Evolutionary conservation across 2,797 vertebrate species (phyloP).

Genomic region (Natrix natrix): DNA sequence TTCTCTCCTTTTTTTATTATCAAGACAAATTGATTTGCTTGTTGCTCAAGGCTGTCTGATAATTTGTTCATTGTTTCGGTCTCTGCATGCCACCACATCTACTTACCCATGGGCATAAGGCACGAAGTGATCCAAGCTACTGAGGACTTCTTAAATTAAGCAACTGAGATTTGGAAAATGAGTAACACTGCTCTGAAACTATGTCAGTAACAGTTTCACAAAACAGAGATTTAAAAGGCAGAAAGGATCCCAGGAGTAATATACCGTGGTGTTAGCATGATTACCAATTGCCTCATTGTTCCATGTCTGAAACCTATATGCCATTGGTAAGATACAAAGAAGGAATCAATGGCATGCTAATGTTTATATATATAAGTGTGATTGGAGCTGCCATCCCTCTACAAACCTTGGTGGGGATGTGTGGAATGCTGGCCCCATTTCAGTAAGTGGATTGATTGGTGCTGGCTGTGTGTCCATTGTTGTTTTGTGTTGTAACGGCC

Average conservation of each 20-base stretch:
- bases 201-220: slow-evolving; percentile 26
- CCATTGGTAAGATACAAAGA: not conserved
- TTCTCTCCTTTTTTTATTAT: slow-evolving; percentile 53
- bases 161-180: slow-evolving; percentile 44
- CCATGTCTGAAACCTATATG: not conserved
- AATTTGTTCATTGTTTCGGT: slow-evolving; percentile 56
- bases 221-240: slow-evolving; percentile 31
- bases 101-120: slow-evolving; percentile 49
- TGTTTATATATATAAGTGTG: too few relatives aligned
- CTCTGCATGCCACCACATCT: slow-evolving; percentile 36
- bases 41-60: slow-evolving; percentile 49
- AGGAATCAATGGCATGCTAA: not conserved
- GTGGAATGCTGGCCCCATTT: too few relatives aligned
- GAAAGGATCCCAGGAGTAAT: not conserved
- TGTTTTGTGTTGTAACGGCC: too few relatives aligned
- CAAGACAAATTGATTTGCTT: slow-evolving; percentile 56
- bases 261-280: not conserved
- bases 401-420: too few relatives aligned
- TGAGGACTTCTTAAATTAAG: slow-evolving; percentile 59
- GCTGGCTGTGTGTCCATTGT: too few relatives aligned
- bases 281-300: not conserved
- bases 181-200: slow-evolving; percentile 6
- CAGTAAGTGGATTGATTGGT: too few relatives aligned
- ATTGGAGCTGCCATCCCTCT: too few relatives aligned
- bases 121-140: slow-evolving; percentile 49